phyloP scores from a whole-genome alignment of 2,113 vertebrate species.

The Sminthopsis crassicaudata region DNA sequence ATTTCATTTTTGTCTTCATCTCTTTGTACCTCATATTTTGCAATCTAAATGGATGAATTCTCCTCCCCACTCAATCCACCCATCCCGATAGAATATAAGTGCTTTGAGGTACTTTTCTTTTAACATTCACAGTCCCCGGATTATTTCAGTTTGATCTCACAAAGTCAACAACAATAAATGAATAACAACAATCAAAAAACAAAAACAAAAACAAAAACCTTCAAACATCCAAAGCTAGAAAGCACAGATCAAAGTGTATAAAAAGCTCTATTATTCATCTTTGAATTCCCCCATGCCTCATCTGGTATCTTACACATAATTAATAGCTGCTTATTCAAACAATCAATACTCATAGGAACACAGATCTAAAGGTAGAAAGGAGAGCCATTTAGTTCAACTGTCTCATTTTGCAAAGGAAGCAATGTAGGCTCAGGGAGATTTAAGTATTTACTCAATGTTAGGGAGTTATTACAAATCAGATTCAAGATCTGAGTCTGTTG shows the following conservation, averaged over 20 bases:
- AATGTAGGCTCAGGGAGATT: background rate
- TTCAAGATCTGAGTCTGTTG: background rate
- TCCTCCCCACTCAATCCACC: too few species aligned
- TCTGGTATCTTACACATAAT: background rate
- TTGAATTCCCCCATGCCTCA: background rate
- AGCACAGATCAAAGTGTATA: background rate
- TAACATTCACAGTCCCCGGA: background rate
- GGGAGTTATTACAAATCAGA: background rate
- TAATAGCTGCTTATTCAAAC: background rate
- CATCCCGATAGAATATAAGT: background rate
- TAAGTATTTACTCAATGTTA: background rate
- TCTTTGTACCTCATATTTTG: background rate
- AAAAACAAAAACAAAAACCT: background rate
- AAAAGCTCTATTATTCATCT: background rate
- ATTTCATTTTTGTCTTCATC: background rate
- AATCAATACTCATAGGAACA: background rate
- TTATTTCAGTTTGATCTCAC: background rate
- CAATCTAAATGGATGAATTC: background rate
- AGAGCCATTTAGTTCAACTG: background rate
- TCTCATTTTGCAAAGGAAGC: background rate
- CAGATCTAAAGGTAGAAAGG: too few species aligned
- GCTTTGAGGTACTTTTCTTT: too few species aligned
- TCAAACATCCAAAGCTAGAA: background rate
- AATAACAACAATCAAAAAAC: too few species aligned
- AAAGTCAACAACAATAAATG: background rate